Evolutionary conservation across 2,797 vertebrate genomes (phyloP).

Genomic region (Gambusia yucatana): DNA sequence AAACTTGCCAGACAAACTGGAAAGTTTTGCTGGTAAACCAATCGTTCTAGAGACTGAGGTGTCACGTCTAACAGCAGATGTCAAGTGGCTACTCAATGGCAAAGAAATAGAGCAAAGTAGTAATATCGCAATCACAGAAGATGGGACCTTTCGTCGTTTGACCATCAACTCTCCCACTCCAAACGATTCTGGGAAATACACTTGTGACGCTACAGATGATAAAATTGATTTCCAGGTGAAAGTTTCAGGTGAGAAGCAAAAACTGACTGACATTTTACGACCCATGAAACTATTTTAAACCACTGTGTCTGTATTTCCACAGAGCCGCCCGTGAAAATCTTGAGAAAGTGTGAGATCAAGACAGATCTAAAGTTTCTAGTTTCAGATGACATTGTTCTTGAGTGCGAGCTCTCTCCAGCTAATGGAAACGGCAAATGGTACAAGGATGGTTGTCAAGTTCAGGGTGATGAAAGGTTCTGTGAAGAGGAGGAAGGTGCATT

Average conservation of each 20-base stretch:
- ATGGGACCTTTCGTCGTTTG: constrained; percentile 82
- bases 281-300: neutral
- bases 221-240: constrained; percentile 85
- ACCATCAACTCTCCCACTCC: constrained; percentile 77
- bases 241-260: constrained; percentile 82
- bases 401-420: constrained; percentile 87
- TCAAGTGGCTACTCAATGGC: constrained; percentile 86
- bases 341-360: constrained; percentile 79
- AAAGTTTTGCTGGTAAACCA: constrained; percentile 77
- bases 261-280: neutral
- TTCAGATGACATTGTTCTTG: constrained; percentile 88
- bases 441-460: constrained; percentile 87
- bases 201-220: constrained; percentile 79
- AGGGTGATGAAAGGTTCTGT: constrained; percentile 84
- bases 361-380: constrained; percentile 69
- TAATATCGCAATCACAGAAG: constrained; percentile 79
- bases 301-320: constrained; percentile 33
- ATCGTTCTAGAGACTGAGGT: constrained; percentile 84
- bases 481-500: constrained; percentile 88
- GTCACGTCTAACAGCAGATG: constrained; percentile 77
- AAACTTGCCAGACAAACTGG: constrained; percentile 68
- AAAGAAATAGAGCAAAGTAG: constrained; percentile 78
- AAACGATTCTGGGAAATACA: constrained; percentile 88
- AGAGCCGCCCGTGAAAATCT: constrained; percentile 85
- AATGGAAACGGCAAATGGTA: constrained; percentile 87